These are phyloP conservation scores for Manacus vitellinus DNA, from an alignment of 2,113 vertebrate genomes.

Conservation along the genomic window DNA sequence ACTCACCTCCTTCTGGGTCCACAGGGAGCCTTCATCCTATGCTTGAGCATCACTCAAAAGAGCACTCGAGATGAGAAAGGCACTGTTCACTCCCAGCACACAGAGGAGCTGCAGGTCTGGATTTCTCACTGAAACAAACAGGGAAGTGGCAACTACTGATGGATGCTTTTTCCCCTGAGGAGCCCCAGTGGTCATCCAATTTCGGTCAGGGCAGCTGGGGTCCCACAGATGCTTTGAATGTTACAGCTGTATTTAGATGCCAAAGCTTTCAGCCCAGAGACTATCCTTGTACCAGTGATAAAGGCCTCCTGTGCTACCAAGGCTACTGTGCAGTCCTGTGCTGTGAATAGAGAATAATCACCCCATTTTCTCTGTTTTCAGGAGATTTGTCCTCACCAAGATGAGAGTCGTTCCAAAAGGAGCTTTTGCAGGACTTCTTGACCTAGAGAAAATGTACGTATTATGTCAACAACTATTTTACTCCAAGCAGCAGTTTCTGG, in stretches of 20 bases:
- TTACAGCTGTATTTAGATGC: neutral
- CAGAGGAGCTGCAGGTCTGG: neutral
- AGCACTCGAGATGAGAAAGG: neutral
- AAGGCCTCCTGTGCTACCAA: neutral
- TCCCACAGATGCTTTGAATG: neutral
- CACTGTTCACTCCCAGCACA: neutral
- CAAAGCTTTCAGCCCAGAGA: neutral
- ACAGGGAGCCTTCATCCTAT: neutral
- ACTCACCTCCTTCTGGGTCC: neutral
- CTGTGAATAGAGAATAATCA: neutral
- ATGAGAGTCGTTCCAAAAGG: constrained; percentile 77
- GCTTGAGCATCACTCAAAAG: neutral
- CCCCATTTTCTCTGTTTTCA: constrained; percentile 68
- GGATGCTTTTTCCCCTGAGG: neutral
- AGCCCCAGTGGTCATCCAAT: neutral
- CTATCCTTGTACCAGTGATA: neutral
- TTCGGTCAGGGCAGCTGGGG: neutral
- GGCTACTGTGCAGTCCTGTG: fast-evolving
- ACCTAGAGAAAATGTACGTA: constrained; percentile 85
- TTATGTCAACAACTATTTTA: neutral
- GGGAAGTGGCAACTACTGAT: neutral
- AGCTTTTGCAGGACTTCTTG: constrained; percentile 75
- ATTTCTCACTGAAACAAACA: neutral
- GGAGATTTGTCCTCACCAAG: constrained; percentile 82
- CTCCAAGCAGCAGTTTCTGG: neutral